phyloP scores from a whole-genome alignment of 2,888 invertebrate genomes.

The Brachyopa scutellaris region DNA sequence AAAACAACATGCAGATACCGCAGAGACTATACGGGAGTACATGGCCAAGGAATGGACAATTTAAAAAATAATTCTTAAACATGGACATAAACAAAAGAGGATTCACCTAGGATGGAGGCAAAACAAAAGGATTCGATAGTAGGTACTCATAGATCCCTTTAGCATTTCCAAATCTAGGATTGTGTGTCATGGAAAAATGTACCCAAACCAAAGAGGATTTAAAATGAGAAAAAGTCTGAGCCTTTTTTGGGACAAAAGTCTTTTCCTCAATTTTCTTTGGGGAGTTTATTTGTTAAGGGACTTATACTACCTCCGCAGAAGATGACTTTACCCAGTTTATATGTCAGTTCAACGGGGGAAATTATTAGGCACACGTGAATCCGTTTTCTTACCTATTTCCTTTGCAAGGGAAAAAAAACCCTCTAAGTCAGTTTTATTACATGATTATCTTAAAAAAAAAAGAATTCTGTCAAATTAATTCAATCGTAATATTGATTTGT shows the following conservation, averaged over 20 bases:
- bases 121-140: no score
- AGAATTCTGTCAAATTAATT: slow-evolving; percentile 21
- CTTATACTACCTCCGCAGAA: slow-evolving; percentile 5
- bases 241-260: not conserved
- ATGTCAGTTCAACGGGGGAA: not conserved
- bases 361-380: not conserved
- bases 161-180: not conserved
- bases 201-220: not conserved
- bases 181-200: not conserved
- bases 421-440: slow-evolving; percentile 16
- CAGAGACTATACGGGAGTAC: no score
- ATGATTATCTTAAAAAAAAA: slow-evolving; percentile 5
- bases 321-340: slow-evolving; percentile 5
- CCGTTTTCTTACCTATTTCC: not conserved
- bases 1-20: slow-evolving; percentile 3
- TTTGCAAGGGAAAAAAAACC: not conserved
- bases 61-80: not conserved
- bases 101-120: no score
- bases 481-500: not conserved
- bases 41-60: not conserved
- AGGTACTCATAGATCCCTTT: not conserved
- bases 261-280: slow-evolving; percentile 13
- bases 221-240: not conserved
- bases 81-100: not conserved
- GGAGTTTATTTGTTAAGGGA: slow-evolving; percentile 26